These are phyloP conservation scores for Anas platyrhynchos DNA, from an alignment of 2,113 vertebrate genomes.

Conservation along the genomic window DNA sequence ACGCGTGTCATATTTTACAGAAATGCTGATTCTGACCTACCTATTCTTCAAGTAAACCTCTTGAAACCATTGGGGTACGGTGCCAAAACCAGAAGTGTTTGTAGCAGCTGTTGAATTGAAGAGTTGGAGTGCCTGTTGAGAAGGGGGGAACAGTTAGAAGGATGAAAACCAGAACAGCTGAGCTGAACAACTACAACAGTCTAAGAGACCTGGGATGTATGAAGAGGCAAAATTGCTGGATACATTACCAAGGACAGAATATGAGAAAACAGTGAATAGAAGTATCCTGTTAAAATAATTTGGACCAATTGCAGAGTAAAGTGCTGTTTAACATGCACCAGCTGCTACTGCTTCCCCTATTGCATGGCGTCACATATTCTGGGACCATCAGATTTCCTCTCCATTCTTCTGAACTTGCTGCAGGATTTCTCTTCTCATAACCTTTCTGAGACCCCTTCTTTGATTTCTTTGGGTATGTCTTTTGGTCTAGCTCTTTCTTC, in stretches of 20 bases:
- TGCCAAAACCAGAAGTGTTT: slow-evolving; percentile 22
- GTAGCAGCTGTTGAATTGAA: slow-evolving; percentile 22
- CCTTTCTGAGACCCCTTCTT: background rate
- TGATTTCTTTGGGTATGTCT: background rate
- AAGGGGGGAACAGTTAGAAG: background rate
- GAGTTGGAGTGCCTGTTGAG: slow-evolving; percentile 12
- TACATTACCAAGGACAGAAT: slow-evolving; percentile 5
- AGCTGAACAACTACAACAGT: background rate
- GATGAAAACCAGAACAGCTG: slow-evolving; percentile 26
- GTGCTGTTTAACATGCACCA: slow-evolving; percentile 9
- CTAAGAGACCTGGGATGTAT: background rate
- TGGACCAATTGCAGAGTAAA: background rate
- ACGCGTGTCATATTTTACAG: background rate
- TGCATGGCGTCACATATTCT: background rate
- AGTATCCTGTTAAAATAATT: slow-evolving; percentile 4
- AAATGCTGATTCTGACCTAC: background rate
- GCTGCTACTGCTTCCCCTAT: slow-evolving; percentile 6
- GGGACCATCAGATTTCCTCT: background rate
- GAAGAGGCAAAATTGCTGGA: slow-evolving; percentile 37
- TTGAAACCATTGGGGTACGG: background rate
- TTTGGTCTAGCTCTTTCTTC: background rate
- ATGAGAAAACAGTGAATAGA: background rate
- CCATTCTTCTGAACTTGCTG: background rate
- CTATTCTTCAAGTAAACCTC: background rate
- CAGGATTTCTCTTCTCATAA: slow-evolving; percentile 15